Percentiles rank a stretch among this genome's conserved stretches.
Conservation (phyloP, 2,113 vertebrate species). For the Corapipo altera region DNA sequence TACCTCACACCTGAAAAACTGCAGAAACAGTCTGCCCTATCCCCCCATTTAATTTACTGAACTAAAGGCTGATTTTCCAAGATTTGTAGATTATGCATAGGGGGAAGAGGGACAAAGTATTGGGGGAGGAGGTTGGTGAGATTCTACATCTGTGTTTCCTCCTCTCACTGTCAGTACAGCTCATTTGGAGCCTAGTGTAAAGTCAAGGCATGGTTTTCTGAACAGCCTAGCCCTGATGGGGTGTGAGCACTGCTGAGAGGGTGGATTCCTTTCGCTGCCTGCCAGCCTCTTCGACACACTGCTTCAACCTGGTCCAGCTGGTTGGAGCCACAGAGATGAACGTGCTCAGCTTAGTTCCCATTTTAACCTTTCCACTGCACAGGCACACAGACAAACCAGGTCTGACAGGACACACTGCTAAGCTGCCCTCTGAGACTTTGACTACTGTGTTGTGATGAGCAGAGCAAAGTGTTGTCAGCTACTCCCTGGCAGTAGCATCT, state of each 20-base stretch:
- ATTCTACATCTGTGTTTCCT: not conserved
- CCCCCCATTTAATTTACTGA: not conserved
- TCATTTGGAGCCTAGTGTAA: not conserved
- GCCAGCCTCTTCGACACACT: not conserved
- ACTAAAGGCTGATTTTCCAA: not conserved
- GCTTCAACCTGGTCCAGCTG: conserved; percentile 29
- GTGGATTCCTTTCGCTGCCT: not conserved
- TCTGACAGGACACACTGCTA: conserved; percentile 49
- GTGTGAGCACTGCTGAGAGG: not conserved
- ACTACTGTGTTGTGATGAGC: conserved; percentile 15
- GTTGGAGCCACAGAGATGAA: not conserved
- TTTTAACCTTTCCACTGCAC: conserved; percentile 51
- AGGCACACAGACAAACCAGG: conserved; percentile 21
- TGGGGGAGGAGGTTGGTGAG: not conserved
- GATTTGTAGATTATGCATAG: not conserved
- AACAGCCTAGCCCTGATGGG: not conserved
- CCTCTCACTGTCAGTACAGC: not conserved
- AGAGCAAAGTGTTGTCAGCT: conserved; percentile 45
- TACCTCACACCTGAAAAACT: not conserved
- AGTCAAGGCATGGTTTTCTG: not conserved
- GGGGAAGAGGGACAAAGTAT: not conserved
- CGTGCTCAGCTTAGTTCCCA: not conserved
- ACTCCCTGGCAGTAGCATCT: conserved; percentile 32
- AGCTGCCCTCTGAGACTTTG: conserved; percentile 26
- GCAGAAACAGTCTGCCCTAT: not conserved